phyloP scores from a whole-genome alignment of 2,797 vertebrate genomes.

The Phrynocephalus vlangalii region DNA sequence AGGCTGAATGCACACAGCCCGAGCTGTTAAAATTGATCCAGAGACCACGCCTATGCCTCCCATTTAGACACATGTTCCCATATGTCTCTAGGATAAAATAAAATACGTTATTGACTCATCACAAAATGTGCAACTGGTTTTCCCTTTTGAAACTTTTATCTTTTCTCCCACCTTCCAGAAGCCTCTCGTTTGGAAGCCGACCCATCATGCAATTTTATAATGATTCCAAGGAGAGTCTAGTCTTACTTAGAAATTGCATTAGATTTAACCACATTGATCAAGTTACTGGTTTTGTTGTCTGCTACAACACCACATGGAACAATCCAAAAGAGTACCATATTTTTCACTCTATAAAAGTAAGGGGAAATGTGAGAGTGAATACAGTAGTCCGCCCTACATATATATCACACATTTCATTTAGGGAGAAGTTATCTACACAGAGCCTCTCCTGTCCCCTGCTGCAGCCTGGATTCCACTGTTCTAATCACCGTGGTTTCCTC shows the following conservation, averaged over 20 bases:
- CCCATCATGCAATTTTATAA: not conserved
- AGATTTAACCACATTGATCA: constrained; percentile 20
- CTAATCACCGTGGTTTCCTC: no score
- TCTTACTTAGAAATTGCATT: constrained; percentile 28
- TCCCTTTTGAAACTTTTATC: no score
- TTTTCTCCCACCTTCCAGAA: not conserved
- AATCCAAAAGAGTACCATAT: not conserved
- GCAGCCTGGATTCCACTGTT: no score
- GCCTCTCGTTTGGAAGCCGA: not conserved
- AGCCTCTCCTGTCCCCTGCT: no score
- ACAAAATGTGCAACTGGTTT: no score
- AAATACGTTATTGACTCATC: not conserved
- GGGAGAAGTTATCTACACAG: no score
- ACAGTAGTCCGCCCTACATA: no score
- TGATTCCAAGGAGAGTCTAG: constrained; percentile 33
- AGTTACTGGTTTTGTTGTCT: constrained; percentile 8
- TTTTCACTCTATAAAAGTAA: no score
- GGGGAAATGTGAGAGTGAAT: no score
- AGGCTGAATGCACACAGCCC: not conserved
- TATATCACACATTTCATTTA: no score
- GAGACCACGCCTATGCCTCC: no score
- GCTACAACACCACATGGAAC: not conserved
- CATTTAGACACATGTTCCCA: not conserved
- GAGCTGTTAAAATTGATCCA: no score
- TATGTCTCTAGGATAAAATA: not conserved